Evolutionary conservation across 2,113 vertebrate species (phyloP), one percentile per base, ranked within the genome.

Genomic region (Zosterops japonicus): DNA sequence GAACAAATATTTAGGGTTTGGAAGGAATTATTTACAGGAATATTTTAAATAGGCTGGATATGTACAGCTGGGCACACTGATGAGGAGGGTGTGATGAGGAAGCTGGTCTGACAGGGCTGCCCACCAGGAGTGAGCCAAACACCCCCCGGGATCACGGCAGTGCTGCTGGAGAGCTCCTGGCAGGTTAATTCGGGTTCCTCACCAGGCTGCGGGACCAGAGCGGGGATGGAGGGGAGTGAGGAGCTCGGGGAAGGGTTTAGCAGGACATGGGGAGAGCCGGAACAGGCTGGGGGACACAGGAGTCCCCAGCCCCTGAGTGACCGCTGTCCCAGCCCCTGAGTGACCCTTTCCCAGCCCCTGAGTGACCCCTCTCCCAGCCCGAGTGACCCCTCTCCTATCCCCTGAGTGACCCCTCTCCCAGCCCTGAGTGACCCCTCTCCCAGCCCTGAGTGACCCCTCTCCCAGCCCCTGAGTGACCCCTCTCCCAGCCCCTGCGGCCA

Each of bases 141-240:
- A 7, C 56, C 13, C 25, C 44, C 35, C 0, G 22, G 63, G 3
- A 6, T 0, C 22, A 0, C 18, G 2, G 63, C 25, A 16, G 5
- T 0, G 39, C 42, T 23, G 1, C 52, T 19, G 55, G 39, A 11
- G 22, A 46, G 83, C 74, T 81, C 79, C 41, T 5, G 3, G 0
- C 15, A 1, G 33, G 28, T 8, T 5, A 0, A 1, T 4, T 12
- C 4, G 13, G 28, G 23, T 6, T 15, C 39, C 70, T 4, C 0
- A 0, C 27, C n/a, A 1, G 49, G 2, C 52, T 16, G 24, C 18
- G 0, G 0, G 33, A 27, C 8, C 67, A 1, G 36, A 39, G 39
- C 0, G 0, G 4, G 8, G 52, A 0, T 5, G 17, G 18, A 6
- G 80, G 5, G 3, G 75, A 0, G 0, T 1, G 1, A 8, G 28